phyloP scores from a whole-genome alignment of 2,113 vertebrate genomes.

The Spizaetus ornatus region DNA sequence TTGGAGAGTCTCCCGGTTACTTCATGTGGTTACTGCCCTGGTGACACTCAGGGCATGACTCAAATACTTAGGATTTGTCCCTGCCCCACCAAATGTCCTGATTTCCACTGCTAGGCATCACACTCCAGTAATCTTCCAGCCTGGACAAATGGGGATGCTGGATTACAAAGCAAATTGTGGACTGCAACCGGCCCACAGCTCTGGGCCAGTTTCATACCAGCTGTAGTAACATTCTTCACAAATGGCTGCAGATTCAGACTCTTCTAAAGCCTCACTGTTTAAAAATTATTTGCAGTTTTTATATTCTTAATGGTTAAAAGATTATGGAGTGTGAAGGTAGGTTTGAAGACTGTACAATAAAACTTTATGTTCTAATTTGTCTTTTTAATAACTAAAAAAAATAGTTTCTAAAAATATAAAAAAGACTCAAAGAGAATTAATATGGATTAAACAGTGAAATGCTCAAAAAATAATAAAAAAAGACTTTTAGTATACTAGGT shows the following conservation, averaged over 20 bases:
- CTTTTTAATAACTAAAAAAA: not conserved
- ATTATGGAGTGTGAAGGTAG: not conserved
- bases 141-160: not conserved
- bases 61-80: not conserved
- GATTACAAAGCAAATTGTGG: not conserved
- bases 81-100: not conserved
- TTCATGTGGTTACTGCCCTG: not conserved
- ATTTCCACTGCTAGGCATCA: not conserved
- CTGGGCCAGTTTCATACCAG: not conserved
- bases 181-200: not conserved
- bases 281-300: not conserved
- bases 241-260: not conserved
- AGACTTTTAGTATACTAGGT: rapidly evolving
- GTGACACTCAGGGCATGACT: not conserved
- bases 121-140: not conserved
- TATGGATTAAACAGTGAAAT: not conserved
- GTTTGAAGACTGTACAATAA: not conserved
- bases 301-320: not conserved
- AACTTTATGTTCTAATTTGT: not conserved
- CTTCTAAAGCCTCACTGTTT: not conserved
- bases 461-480: not conserved
- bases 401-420: not conserved
- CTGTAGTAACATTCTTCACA: not conserved
- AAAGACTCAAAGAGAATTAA: not conserved
- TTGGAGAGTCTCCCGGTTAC: not conserved